A percentile compares a stretch with the other conserved stretches of the same genome.
These are phyloP conservation scores for Spermophilus dauricus DNA, from an alignment of 2,113 vertebrate genomes.

Conservation along the genomic window DNA sequence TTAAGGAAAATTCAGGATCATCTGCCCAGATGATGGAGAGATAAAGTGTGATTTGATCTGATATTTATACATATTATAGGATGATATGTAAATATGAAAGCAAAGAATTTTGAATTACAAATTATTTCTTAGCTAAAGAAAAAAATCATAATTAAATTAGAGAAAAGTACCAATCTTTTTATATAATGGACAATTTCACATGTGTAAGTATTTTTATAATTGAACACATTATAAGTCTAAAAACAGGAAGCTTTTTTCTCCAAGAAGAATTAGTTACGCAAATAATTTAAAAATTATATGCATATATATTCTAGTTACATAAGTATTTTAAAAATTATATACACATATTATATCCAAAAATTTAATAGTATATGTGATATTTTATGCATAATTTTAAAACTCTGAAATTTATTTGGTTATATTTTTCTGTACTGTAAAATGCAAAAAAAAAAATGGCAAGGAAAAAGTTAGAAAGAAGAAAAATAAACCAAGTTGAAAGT, in stretches of 20 bases:
- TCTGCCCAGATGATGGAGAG: background rate
- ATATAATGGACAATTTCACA: background rate
- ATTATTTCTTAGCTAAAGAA: background rate
- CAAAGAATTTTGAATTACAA: background rate
- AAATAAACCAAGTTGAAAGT: background rate
- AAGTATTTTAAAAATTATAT: background rate
- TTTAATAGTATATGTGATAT: background rate
- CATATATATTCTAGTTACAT: background rate
- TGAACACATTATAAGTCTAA: conserved; percentile 25
- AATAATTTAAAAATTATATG: background rate
- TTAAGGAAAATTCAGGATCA: conserved; percentile 35
- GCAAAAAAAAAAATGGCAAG: conserved; percentile 31
- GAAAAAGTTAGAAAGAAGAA: conserved; percentile 65
- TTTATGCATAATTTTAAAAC: background rate
- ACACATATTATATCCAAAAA: background rate
- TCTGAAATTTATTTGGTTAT: background rate
- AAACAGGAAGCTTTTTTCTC: background rate
- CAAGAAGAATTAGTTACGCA: background rate
- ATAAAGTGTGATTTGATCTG: background rate
- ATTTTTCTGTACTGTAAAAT: conserved; percentile 49
- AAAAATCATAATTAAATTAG: background rate
- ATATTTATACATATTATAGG: background rate
- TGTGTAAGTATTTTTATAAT: background rate
- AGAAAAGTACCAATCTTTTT: conserved; percentile 17
- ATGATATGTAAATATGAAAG: background rate